Conservation (phyloP, 2,888 invertebrate species). For the Pseudeuparius sepicola region DNA sequence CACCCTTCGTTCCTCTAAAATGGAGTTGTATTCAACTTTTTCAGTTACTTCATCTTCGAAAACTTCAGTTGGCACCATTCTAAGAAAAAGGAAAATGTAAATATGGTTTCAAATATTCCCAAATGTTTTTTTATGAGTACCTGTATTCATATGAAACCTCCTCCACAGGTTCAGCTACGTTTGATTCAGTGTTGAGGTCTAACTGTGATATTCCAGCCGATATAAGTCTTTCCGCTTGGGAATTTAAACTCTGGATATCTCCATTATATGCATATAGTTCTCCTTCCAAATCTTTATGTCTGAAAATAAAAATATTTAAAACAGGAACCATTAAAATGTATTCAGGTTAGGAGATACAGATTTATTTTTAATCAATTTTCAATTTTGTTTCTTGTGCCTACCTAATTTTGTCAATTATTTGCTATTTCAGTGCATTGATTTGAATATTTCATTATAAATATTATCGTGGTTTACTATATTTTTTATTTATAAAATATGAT, state of each 20-base stretch:
- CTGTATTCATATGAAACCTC: conserved; percentile 48
- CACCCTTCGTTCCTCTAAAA: conserved; percentile 75
- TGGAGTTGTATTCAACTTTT: conserved; percentile 72
- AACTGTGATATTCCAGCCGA: conserved; percentile 64
- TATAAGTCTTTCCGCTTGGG: conserved; percentile 67
- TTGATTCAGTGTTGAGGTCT: conserved; percentile 55
- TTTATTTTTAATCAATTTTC: too few species aligned
- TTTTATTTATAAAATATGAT: too few species aligned
- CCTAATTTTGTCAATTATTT: too few species aligned
- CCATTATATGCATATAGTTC: conserved; percentile 81
- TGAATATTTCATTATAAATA: too few species aligned
- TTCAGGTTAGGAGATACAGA: too few species aligned
- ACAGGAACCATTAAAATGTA: too few species aligned
- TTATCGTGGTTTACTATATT: too few species aligned
- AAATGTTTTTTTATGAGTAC: too few species aligned
- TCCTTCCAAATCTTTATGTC: conserved; percentile 79
- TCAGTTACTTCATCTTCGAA: conserved; percentile 89
- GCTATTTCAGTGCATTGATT: too few species aligned
- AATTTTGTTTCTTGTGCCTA: too few species aligned
- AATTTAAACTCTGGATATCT: conserved; percentile 68
- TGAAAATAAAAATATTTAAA: too few species aligned
- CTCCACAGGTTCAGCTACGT: conserved; percentile 48
- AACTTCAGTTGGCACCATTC: conserved; percentile 78
- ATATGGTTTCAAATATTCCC: too few species aligned
- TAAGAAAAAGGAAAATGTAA: conserved; percentile 21